Base-by-base conservation (phyloP, 2,113 vertebrate genomes). In the Gopherus flavomarginatus region DNA sequence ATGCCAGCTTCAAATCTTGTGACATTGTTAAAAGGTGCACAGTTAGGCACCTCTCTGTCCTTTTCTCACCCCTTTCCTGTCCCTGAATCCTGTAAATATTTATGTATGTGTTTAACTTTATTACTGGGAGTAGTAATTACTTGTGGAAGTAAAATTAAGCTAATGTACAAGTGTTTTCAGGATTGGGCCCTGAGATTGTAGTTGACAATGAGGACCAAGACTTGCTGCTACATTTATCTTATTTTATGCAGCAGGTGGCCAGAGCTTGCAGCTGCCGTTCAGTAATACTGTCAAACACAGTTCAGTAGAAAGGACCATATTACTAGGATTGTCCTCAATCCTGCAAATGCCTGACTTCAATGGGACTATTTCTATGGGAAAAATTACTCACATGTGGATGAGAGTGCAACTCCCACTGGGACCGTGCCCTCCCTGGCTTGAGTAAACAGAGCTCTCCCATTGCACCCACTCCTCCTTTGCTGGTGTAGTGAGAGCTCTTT, bases 351-450 rank as follows among this genome's bases (percentile, higher is more conserved):
- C 38, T 44, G 5, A 10, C 75, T 83, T 44, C 77, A 79, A 50
- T 78, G 14, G 9, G 78, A 83, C 59, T 85, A 2, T 87, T 83
- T 93, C 35, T 42, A 38, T 11, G 11, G 1, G 1, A 26, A 57
- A 52, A 69, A 89, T 52, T 89, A 88, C 77, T 16, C 47, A 80
- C 0, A 0, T 8, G 7, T 5, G 49, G 35, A 50, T 57, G 4
- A 7, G 14, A 62, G 6, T 2, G 5, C 10, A 75, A 8, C 29
- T 49, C 11, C 19, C 3, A 54, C 80, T 16, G 0, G 0, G 1
- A 54, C 53, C 8, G 19, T 54, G 53, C 53, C 3, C 21, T 22
- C 53, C 3, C 83, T 83, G 62, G 44, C 75, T 78, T 81, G 57
- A 26, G n/a, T 47, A 81, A 94, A 21, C 17, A n/a, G 11, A 84